phyloP scores from a whole-genome alignment of 2,113 vertebrate species.

The Ictalurus furcatus region DNA sequence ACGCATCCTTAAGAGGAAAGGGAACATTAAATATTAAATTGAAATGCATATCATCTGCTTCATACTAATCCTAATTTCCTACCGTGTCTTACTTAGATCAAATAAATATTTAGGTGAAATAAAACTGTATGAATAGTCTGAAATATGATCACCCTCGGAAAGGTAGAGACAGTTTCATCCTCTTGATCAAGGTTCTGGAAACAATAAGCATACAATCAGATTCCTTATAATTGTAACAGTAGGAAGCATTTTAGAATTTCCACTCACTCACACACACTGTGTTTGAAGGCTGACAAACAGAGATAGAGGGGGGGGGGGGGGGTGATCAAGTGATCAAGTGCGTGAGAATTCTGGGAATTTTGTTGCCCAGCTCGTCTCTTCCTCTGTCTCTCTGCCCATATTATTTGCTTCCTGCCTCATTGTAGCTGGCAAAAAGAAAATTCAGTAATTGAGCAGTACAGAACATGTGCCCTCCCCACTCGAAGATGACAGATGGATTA shows the following conservation, averaged over 20 bases:
- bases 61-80: conserved; percentile 52
- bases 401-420: conserved; percentile 89
- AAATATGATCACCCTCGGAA: conserved; percentile 65
- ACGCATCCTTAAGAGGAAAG: conserved; percentile 59
- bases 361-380: conserved; percentile 22
- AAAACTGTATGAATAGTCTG: conserved; percentile 63
- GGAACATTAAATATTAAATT: conserved; percentile 68
- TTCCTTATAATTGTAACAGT: conserved; percentile 76
- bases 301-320: not conserved
- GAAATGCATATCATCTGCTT: conserved; percentile 56
- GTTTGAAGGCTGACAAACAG: conserved; percentile 21
- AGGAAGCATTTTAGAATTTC: conserved; percentile 76
- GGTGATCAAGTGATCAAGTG: conserved; percentile 71
- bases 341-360: conserved; percentile 48
- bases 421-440: conserved; percentile 89
- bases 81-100: conserved; percentile 54
- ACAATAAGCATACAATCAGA: conserved; percentile 76
- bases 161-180: conserved; percentile 63
- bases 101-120: conserved; percentile 69
- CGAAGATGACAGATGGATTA: conserved; percentile 99
- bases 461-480: conserved; percentile 97
- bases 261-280: conserved; percentile 72
- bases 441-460: conserved; percentile 97
- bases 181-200: conserved; percentile 69
- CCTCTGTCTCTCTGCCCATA: conserved; percentile 78